Evolutionary conservation across 2,113 vertebrate species (phyloP), one percentile per base, ranked within the genome.

Genomic region (Porphyrio hochstetteri): DNA sequence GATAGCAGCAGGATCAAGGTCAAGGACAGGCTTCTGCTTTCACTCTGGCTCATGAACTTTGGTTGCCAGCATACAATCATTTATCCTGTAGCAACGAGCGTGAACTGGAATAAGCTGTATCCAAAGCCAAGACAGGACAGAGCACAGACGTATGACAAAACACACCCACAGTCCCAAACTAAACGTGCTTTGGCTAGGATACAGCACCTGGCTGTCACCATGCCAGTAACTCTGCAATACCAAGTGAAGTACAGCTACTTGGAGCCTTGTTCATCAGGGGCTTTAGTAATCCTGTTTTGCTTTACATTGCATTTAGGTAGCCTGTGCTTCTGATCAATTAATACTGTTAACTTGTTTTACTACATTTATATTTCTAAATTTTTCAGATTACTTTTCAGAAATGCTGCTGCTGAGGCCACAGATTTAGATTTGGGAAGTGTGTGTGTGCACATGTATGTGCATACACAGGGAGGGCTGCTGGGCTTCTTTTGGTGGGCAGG

Each of bases 361-460:
- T 40, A 68, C 12, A 64, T 28, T 56, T 38, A 23, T 29, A 81
- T 70, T 72, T 28, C 69, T 42, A 44, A 17, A 55, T 65, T 69
- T 87, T 78, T 61, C 42, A 86, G 20, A 44, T n/a, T 36, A 52
- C 16, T 82, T 61, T 71, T 80, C 21, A 61, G 33, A 93, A 84
- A 75, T 52, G 29, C 4, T 74, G 28, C 20, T 46, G 63, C 10
- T 0, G 1, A 87, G 7, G 55, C 7, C 38, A 81, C 5, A 40
- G 27, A 64, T 40, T 44, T 2, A 40, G 53, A 61, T 36, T 10
- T 56, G 11, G 11, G 29, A 75, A 65, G 25, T 38, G 40, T 31
- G 27, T 13, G 3, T 18, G 16, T 4, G 3, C 2, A 3, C 11
- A 13, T 4, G 36, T 36, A 31, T 3, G 10, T 44, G 6, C 35